Base-by-base conservation (phyloP, 2,113 vertebrate species). In the Paracyprichromis sp. region DNA sequence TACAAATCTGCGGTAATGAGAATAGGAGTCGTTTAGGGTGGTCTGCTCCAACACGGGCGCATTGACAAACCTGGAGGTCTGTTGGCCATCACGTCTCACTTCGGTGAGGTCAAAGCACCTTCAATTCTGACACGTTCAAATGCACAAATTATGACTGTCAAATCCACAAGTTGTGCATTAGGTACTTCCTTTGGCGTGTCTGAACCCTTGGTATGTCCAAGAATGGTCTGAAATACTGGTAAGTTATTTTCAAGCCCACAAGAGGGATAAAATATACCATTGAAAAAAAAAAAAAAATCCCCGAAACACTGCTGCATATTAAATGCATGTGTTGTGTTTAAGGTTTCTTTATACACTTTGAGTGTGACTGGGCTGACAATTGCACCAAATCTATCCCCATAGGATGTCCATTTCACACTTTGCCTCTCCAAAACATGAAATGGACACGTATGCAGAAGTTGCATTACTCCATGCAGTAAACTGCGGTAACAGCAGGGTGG, bases 51-150 rank as follows among this genome's bases (percentile, higher is more conserved):
- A 76, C 85, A 59, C 1, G 50, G 89, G 86, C 63, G 88, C 88
- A 79, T 78, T 90, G 85, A 88, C 88, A 92, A 91, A 89, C 71
- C 29, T 8, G 57, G 50, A 19, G 89, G 92, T 78, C 95, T 96
- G 95, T 5, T 21, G 91, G 84, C 88, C 92, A 86, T 96, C 95
- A 94, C 9, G 79, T 94, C 92, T 94, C 95, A 96, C 95, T 82
- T 95, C 90, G 13, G 53, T 81, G 47, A 90, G 93, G 94, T 96
- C 95, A 94, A 86, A 87, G 71, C 57, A 36, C 89, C 89, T 92
- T 91, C 82, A 92, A 90, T 90, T 86, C 82, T 92, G 89, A 94
- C 92, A 89, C 92, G 36, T 88, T 85, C 80, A 91, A 88, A 93
- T 86, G 80, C 92, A 91, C 81, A 90, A 94, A 93, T 94, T 92